These are phyloP conservation scores for Lagothrix lagotricha DNA, from an alignment of 2,797 vertebrate genomes.

Conservation along the genomic window DNA sequence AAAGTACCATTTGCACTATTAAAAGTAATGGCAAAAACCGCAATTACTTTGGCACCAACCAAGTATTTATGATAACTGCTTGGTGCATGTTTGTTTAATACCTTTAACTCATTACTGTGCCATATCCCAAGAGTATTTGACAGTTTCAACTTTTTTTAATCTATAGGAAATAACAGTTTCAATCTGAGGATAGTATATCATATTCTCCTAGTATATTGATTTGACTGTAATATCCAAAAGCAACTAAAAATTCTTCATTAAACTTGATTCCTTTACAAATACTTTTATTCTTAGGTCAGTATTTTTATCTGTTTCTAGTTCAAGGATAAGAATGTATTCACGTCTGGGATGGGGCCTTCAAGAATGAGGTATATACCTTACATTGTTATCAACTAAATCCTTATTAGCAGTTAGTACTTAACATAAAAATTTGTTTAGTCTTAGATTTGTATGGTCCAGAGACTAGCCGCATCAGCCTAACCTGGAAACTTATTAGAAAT, in stretches of 20 bases:
- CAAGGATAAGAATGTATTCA: neutral
- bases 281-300: neutral
- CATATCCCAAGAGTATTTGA: neutral
- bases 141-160: neutral
- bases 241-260: neutral
- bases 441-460: neutral
- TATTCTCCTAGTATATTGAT: neutral
- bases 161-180: neutral
- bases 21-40: neutral
- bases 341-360: neutral
- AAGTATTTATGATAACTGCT: neutral
- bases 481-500: neutral
- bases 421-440: neutral
- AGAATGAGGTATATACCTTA: neutral
- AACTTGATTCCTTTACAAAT: neutral
- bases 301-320: slow-evolving; percentile 1
- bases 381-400: neutral
- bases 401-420: neutral
- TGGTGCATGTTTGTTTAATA: neutral
- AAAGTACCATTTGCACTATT: neutral
- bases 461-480: neutral
- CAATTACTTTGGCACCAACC: neutral
- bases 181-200: neutral
- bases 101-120: neutral
- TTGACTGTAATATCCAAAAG: neutral